Conservation (phyloP, 1,140 invertebrate genomes). For the Heliconius congener region DNA sequence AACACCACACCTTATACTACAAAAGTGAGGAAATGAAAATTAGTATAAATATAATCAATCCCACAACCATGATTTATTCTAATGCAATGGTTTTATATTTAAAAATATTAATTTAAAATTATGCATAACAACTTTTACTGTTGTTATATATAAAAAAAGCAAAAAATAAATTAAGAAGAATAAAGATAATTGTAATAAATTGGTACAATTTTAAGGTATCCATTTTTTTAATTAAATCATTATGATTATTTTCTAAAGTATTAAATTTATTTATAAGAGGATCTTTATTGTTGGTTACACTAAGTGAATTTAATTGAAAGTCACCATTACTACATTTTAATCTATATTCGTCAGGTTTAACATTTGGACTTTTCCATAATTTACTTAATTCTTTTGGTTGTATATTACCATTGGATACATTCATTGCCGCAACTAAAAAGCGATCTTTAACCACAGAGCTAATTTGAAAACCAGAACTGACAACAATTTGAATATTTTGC, state of each 20-base stretch:
- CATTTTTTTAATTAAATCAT: constrained; percentile 32
- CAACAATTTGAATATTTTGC: constrained; percentile 44
- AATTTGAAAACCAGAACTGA: constrained; percentile 46
- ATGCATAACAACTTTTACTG: constrained; percentile 9
- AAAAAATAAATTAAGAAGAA: constrained; percentile 31
- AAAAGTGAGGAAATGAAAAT: too few species aligned
- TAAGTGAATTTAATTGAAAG: not conserved
- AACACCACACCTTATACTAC: too few species aligned
- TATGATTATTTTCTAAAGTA: constrained; percentile 41
- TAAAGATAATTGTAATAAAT: constrained; percentile 36
- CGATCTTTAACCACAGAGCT: constrained; percentile 48
- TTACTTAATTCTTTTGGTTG: constrained; percentile 42
- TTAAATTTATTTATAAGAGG: constrained; percentile 31
- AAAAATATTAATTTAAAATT: not conserved
- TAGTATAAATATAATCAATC: too few species aligned
- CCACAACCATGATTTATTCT: too few species aligned
- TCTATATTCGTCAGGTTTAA: constrained; percentile 48
- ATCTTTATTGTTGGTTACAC: constrained; percentile 21
- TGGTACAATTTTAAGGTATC: constrained; percentile 39
- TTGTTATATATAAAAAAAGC: constrained; percentile 27
- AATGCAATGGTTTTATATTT: not conserved
- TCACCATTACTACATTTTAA: constrained; percentile 41
- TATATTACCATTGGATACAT: constrained; percentile 44
- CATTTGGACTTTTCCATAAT: constrained; percentile 45
- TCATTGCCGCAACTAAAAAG: constrained; percentile 46